A percentile compares a stretch with the other conserved stretches of the same genome.
Conservation (phyloP, 2,888 invertebrate species). For the Diarsia mendica region DNA sequence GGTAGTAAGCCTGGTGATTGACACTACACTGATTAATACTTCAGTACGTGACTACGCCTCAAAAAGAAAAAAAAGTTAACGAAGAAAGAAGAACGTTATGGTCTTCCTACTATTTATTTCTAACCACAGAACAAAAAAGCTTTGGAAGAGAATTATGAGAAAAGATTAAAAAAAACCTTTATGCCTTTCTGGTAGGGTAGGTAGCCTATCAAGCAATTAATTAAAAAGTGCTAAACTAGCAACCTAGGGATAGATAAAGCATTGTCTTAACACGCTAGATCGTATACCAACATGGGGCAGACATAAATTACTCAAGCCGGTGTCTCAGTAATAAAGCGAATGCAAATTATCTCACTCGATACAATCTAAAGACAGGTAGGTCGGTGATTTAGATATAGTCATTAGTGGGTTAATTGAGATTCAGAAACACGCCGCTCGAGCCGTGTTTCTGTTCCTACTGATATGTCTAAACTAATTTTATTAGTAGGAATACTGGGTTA, state of each 20-base stretch:
- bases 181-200: background rate
- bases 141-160: background rate
- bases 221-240: constrained; percentile 6
- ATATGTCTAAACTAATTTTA: constrained; percentile 49
- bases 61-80: background rate
- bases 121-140: background rate
- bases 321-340: constrained; percentile 66
- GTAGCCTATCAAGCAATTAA: background rate
- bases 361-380: constrained; percentile 67
- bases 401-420: constrained; percentile 65
- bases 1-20: constrained; percentile 36
- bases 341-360: constrained; percentile 72
- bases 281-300: constrained; percentile 24
- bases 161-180: background rate
- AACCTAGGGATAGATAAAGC: constrained; percentile 13
- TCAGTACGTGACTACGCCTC: background rate
- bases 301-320: constrained; percentile 62
- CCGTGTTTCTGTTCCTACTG: constrained; percentile 27
- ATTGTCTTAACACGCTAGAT: constrained; percentile 42
- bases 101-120: background rate
- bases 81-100: background rate
- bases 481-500: constrained; percentile 14
- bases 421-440: constrained; percentile 37
- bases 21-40: constrained; percentile 23
- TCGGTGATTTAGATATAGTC: constrained; percentile 70